A percentile compares a stretch with the other conserved stretches of the same genome.
Conservation (phyloP, 2,797 vertebrate species). For the Mormyrops attenuatus region DNA sequence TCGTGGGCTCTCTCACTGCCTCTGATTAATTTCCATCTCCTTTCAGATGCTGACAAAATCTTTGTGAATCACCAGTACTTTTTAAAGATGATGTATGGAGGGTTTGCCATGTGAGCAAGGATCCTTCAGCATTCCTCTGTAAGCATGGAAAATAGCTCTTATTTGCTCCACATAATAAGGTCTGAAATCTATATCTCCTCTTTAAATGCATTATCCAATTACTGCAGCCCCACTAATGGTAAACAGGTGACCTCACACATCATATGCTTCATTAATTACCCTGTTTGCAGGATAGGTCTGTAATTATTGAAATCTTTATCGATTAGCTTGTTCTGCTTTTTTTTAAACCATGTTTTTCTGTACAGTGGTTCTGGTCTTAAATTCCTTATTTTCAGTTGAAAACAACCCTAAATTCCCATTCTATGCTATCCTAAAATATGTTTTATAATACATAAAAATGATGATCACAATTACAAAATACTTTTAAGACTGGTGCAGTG, state of each 20-base stretch:
- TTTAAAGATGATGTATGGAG: neutral
- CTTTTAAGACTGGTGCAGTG: neutral
- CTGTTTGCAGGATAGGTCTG: neutral
- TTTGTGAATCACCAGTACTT: slow-evolving; percentile 11
- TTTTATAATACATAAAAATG: neutral
- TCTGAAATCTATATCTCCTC: neutral
- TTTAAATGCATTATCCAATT: neutral
- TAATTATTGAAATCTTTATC: neutral
- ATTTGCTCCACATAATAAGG: neutral
- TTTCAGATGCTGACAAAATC: slow-evolving; percentile 11
- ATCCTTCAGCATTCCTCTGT: neutral
- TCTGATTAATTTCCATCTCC: slow-evolving; percentile 17
- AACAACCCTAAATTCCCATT: neutral
- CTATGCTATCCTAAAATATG: neutral
- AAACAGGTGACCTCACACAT: neutral
- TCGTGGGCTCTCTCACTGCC: neutral
- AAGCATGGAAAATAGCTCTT: neutral
- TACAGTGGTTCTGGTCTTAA: neutral
- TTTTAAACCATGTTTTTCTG: neutral
- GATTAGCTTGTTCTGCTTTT: neutral
- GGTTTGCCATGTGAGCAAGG: neutral
- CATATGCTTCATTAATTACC: neutral
- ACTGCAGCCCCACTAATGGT: neutral
- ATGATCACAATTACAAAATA: neutral
- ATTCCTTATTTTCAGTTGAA: neutral